These are phyloP conservation scores for Dascillus cervinus DNA, from an alignment of 2,888 invertebrate species.

Conservation along the genomic window DNA sequence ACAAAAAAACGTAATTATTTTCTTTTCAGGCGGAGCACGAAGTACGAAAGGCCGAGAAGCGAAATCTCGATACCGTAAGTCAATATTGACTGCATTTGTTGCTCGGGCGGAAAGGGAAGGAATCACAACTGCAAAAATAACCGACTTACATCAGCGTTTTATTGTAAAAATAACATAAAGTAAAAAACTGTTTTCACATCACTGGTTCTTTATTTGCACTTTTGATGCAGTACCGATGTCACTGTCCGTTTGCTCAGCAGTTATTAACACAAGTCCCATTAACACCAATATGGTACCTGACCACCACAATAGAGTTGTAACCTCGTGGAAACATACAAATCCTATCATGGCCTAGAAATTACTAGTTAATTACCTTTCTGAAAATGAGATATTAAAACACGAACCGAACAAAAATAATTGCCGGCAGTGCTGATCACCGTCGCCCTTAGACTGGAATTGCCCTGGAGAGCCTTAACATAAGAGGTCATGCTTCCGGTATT, in stretches of 20 bases:
- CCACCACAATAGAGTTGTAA: conserved; percentile 63
- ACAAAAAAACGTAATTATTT: conserved; percentile 3
- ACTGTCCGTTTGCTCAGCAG: conserved; percentile 31
- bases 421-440: conserved; percentile 57
- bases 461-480: conserved; percentile 56
- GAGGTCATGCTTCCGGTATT: conserved; percentile 56
- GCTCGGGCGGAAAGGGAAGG: too few relatives aligned
- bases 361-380: conserved; percentile 1
- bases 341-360: conserved; percentile 65
- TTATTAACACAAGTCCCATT: conserved; percentile 59
- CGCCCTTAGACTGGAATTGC: conserved; percentile 52
- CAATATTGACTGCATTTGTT: too few relatives aligned
- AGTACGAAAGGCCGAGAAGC: too few relatives aligned
- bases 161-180: too few relatives aligned
- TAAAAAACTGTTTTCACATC: not conserved
- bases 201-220: conserved; percentile 3
- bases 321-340: conserved; percentile 60
- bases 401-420: conserved; percentile 58
- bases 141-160: too few relatives aligned
- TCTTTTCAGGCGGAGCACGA: not conserved
- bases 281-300: conserved; percentile 62
- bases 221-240: too few relatives aligned
- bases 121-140: too few relatives aligned
- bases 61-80: too few relatives aligned
- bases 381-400: not conserved